A percentile compares a stretch with the other conserved stretches of the same genome.
Conservation (phyloP, 2,113 vertebrate species). For the Aegithalos caudatus region DNA sequence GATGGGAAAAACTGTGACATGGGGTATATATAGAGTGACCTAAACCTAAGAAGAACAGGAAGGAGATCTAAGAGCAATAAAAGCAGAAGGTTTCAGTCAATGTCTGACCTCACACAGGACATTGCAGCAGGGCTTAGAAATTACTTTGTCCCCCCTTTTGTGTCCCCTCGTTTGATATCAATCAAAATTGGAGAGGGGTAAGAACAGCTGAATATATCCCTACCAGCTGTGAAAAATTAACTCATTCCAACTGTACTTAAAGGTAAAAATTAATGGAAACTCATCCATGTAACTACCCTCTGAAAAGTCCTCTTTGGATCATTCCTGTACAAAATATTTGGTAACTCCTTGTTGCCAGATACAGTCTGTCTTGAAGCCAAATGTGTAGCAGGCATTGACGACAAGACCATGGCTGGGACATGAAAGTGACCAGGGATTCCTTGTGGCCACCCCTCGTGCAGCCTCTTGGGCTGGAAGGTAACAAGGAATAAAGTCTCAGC, state of each 20-base stretch:
- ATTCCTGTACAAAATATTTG: background rate
- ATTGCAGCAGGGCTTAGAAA: background rate
- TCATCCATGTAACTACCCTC: background rate
- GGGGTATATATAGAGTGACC: background rate
- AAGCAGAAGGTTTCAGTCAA: background rate
- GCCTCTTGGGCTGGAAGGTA: background rate
- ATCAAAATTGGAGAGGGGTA: background rate
- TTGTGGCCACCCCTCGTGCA: accelerated
- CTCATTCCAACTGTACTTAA: background rate
- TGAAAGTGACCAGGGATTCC: background rate
- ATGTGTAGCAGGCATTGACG: background rate
- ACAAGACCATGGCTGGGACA: accelerated
- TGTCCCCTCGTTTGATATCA: background rate
- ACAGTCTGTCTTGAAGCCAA: background rate
- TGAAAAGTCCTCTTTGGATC: background rate
- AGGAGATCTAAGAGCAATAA: background rate
- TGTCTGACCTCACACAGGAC: background rate
- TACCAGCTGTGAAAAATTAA: background rate
- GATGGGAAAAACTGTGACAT: background rate
- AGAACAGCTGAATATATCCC: background rate
- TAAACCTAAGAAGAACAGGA: background rate
- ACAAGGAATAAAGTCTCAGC: background rate
- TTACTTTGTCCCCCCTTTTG: background rate
- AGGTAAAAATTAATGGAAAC: background rate
- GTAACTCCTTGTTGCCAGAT: background rate